A percentile compares a stretch with the other conserved stretches of the same genome.
These are phyloP conservation scores for Stramonita haemastoma DNA, from an alignment of 2,888 invertebrate genomes.

Conservation along the genomic window DNA sequence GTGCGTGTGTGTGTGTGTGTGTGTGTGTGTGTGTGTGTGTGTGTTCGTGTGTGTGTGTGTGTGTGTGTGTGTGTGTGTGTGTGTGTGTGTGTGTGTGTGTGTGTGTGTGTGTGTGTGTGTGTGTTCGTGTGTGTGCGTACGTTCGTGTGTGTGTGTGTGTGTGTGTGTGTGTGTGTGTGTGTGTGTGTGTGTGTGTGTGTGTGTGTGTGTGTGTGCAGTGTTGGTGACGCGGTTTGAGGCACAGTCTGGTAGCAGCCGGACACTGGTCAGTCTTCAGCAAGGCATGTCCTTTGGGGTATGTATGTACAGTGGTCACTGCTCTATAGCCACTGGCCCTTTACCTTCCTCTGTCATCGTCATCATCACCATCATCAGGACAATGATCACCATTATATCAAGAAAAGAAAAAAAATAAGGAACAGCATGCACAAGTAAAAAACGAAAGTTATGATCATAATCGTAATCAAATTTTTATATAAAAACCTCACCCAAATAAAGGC, in stretches of 20 bases:
- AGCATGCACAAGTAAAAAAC: too few relatives aligned
- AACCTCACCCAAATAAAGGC: too few relatives aligned
- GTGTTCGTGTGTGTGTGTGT: constrained; percentile 27
- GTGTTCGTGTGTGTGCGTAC: neutral
- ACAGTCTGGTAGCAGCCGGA: constrained; percentile 55
- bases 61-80: constrained; percentile 29
- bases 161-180: constrained; percentile 21
- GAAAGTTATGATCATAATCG: too few relatives aligned
- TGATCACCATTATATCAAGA: too few relatives aligned
- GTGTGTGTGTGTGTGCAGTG: constrained; percentile 54
- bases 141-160: neutral
- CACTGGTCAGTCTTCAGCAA: constrained; percentile 64
- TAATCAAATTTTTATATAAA: too few relatives aligned
- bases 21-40: constrained; percentile 27
- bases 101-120: neutral
- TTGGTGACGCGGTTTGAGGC: constrained; percentile 66
- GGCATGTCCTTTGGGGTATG: constrained; percentile 73
- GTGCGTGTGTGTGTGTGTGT: neutral
- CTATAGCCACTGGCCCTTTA: too few relatives aligned
- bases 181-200: constrained; percentile 19
- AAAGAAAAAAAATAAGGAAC: too few relatives aligned
- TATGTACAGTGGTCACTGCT: constrained; percentile 26
- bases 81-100: neutral
- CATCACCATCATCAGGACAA: too few relatives aligned
- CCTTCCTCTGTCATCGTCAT: too few relatives aligned